A percentile compares a stretch with the other conserved stretches of the same genome.
Evolutionary conservation across 2,113 vertebrate genomes (phyloP).

Genomic region (Podilymbus podiceps): DNA sequence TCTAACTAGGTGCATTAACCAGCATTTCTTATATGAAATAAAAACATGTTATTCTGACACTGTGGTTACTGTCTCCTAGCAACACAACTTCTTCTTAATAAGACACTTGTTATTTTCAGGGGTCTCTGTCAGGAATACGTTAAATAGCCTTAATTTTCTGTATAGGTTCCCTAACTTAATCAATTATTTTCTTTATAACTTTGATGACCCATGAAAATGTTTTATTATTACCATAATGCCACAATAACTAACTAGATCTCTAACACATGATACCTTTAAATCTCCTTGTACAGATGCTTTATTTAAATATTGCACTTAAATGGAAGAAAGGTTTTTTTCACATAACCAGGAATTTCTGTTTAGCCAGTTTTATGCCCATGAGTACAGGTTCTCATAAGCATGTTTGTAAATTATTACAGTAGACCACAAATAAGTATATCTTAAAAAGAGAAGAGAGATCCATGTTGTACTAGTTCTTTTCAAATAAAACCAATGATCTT

Average conservation of each 20-base stretch:
- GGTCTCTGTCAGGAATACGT: conserved; percentile 27
- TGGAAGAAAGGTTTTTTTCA: not conserved
- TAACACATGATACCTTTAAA: not conserved
- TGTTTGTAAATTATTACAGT: not conserved
- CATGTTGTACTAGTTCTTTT: not conserved
- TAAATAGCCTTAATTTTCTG: conserved; percentile 19
- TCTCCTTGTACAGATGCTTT: not conserved
- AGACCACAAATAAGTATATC: not conserved
- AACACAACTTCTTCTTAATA: conserved; percentile 50
- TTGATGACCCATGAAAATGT: not conserved
- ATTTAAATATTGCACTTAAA: not conserved
- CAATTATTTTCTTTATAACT: not conserved
- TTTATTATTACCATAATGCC: not conserved
- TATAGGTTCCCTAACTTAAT: not conserved
- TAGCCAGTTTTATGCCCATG: not conserved
- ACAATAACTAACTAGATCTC: not conserved
- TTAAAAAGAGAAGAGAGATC: not conserved
- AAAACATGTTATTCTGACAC: conserved; percentile 43
- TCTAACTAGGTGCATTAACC: conserved; percentile 2
- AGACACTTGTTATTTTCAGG: conserved; percentile 36
- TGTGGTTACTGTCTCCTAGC: conserved; percentile 44
- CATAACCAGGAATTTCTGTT: not conserved
- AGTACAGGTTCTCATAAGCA: not conserved
- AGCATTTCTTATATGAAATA: conserved; percentile 28
- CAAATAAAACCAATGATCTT: not conserved